phyloP scores from a whole-genome alignment of 2,888 invertebrate species.

The Baccha elongata region DNA sequence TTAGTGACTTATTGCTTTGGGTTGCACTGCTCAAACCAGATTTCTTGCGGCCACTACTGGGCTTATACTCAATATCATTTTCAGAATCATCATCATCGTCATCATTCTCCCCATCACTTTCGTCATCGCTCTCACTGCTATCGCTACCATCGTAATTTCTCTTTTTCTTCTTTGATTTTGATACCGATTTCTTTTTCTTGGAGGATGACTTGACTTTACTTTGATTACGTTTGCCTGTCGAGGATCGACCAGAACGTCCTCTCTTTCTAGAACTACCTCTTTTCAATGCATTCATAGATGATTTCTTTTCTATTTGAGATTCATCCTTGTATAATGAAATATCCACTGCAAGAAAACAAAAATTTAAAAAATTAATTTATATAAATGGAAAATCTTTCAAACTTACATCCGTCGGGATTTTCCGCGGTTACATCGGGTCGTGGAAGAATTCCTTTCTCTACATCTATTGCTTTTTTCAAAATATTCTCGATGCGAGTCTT shows the following conservation, averaged over 20 bases:
- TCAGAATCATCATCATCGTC: conserved; percentile 74
- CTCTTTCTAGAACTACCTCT: conserved; percentile 68
- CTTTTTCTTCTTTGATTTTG: conserved; percentile 66
- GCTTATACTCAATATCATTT: conserved; percentile 77
- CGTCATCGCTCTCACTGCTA: conserved; percentile 70
- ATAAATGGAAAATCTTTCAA: background rate
- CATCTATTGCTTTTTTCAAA: conserved; percentile 90
- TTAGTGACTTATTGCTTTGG: conserved; percentile 74
- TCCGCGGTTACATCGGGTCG: conserved; percentile 88
- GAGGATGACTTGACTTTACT: conserved; percentile 66
- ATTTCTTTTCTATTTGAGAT: conserved; percentile 87
- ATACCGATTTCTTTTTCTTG: conserved; percentile 72
- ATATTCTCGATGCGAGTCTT: conserved; percentile 91
- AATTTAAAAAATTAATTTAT: conserved; percentile 21
- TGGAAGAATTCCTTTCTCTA: conserved; percentile 88
- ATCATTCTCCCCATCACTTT: conserved; percentile 53
- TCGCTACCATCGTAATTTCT: conserved; percentile 27
- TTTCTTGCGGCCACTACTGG: conserved; percentile 75
- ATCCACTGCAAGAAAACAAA: conserved; percentile 86
- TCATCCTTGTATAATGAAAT: conserved; percentile 92
- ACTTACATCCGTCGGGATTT: conserved; percentile 93
- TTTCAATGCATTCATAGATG: conserved; percentile 66
- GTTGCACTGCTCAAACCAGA: conserved; percentile 55
- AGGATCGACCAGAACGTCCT: conserved; percentile 55
- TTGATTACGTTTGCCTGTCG: conserved; percentile 66